phyloP scores from a whole-genome alignment of 2,113 vertebrate genomes.

The Hucho hucho region DNA sequence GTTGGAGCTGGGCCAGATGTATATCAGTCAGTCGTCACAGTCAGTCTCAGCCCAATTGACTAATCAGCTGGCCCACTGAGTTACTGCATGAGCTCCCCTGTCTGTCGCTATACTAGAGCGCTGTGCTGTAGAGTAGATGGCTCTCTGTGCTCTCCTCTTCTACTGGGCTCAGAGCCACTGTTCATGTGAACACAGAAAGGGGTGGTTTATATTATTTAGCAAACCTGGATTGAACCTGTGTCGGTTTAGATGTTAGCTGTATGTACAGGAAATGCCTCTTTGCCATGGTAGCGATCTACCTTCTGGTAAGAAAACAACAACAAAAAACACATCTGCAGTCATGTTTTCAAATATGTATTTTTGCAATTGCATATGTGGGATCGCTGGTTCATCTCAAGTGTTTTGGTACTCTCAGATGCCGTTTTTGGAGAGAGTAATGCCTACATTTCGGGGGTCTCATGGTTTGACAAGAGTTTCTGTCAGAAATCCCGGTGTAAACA shows the following conservation, averaged over 20 bases:
- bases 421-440: no score
- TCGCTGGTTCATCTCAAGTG: no score
- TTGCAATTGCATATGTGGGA: no score
- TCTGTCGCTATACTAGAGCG: neutral
- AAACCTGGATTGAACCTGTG: neutral
- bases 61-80: slow-evolving; percentile 24
- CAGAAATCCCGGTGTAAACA: neutral
- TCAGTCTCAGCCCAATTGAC: slow-evolving; percentile 7
- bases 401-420: no score
- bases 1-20: slow-evolving; percentile 49
- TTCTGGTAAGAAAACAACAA: no score
- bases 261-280: no score
- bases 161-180: neutral
- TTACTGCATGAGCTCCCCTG: neutral
- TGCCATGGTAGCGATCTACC: no score
- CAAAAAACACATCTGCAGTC: no score
- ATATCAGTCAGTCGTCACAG: slow-evolving; percentile 20
- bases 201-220: neutral
- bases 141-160: neutral
- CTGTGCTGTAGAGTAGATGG: neutral
- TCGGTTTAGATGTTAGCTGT: neutral
- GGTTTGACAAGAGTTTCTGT: no score
- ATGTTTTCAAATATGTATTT: no score
- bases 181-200: neutral
- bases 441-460: no score